These are phyloP conservation scores for Idaea aversata DNA, from an alignment of 2,888 invertebrate genomes.

Conservation along the genomic window DNA sequence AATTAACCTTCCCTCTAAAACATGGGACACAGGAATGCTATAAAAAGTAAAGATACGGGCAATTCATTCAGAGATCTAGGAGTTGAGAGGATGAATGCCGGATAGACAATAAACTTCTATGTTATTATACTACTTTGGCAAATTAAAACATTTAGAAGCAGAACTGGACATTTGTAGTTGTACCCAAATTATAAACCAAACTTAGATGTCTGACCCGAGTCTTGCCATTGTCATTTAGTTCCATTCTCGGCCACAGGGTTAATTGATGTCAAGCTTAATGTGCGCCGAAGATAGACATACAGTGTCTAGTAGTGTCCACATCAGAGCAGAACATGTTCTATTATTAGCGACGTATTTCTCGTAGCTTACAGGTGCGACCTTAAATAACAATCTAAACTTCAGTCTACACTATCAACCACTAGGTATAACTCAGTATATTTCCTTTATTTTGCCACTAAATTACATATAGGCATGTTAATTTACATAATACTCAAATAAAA, in stretches of 20 bases:
- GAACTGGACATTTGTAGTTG: background rate
- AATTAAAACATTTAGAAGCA: conserved; percentile 5
- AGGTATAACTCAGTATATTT: too few relatives aligned
- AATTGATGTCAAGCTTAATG: background rate
- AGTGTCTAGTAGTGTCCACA: background rate
- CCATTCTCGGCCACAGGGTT: background rate
- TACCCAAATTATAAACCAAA: background rate
- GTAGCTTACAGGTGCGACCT: background rate
- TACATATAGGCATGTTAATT: too few relatives aligned
- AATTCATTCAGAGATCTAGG: conserved; percentile 37
- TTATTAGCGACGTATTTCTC: background rate
- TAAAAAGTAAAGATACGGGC: conserved; percentile 41
- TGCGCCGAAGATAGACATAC: background rate
- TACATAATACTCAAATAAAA: too few relatives aligned
- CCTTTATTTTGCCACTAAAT: too few relatives aligned
- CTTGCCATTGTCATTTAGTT: background rate
- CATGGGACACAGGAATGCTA: conserved; percentile 29
- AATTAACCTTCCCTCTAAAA: conserved; percentile 41
- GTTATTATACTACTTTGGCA: conserved; percentile 7
- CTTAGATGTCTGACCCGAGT: background rate
- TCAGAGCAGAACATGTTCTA: background rate
- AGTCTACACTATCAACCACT: too few relatives aligned
- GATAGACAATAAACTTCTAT: conserved; percentile 23
- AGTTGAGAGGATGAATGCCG: conserved; percentile 32
- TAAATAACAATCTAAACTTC: too few relatives aligned